These are phyloP conservation scores for Nineta flava DNA, from an alignment of 2,888 invertebrate genomes.

Conservation along the genomic window DNA sequence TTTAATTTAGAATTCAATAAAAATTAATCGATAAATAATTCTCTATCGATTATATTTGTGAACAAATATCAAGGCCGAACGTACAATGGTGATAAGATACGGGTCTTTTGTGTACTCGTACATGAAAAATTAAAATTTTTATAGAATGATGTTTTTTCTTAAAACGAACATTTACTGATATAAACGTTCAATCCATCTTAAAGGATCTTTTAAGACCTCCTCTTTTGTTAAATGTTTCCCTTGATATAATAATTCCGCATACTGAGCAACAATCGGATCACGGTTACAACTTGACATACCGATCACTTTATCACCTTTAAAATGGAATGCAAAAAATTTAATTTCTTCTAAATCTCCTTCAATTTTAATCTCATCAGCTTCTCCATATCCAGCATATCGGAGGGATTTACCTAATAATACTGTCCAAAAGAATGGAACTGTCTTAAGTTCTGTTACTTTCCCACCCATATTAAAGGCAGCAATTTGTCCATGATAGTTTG, in stretches of 20 bases:
- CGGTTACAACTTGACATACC: constrained; percentile 66
- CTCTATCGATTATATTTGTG: no score
- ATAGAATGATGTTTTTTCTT: no score
- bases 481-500: constrained; percentile 78
- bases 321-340: constrained; percentile 66
- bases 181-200: constrained; percentile 40
- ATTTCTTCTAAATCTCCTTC: constrained; percentile 61
- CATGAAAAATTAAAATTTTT: no score
- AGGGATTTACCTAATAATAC: constrained; percentile 72
- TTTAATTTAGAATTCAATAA: no score
- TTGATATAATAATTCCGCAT: constrained; percentile 57
- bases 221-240: constrained; percentile 46
- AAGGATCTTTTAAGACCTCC: constrained; percentile 46
- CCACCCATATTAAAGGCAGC: constrained; percentile 81
- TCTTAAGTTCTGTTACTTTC: constrained; percentile 39
- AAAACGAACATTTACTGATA: no score
- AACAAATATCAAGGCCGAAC: no score
- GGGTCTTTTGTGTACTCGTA: no score
- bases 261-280: constrained; percentile 82
- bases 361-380: constrained; percentile 50
- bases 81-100: no score
- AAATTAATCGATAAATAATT: no score
- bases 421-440: constrained; percentile 91
- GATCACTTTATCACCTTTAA: constrained; percentile 54
- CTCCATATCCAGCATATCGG: constrained; percentile 71